phyloP scores from a whole-genome alignment of 2,113 vertebrate species.

The Coptodon rendalli region DNA sequence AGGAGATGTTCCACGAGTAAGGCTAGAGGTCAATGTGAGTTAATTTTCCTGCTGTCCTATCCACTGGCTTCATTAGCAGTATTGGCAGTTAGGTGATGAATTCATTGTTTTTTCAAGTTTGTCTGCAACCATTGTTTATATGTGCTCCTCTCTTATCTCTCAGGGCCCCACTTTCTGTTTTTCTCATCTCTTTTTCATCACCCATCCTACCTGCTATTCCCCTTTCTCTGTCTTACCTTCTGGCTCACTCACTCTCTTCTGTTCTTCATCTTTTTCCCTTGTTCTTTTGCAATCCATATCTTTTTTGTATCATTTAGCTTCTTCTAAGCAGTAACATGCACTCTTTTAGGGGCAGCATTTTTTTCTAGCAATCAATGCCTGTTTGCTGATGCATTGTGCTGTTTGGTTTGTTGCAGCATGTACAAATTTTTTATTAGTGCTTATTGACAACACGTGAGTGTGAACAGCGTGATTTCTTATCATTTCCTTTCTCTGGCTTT shows the following conservation, averaged over 20 bases:
- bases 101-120: conserved; percentile 64
- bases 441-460: background rate
- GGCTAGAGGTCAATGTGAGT: conserved; percentile 54
- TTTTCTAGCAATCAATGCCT: background rate
- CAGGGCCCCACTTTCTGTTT: background rate
- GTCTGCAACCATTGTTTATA: conserved; percentile 56
- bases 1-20: background rate
- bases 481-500: background rate
- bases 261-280: background rate
- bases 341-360: conserved; percentile 1
- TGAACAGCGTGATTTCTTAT: background rate
- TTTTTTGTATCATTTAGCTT: background rate
- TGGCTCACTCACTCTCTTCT: background rate
- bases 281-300: background rate
- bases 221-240: background rate
- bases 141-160: conserved; percentile 34
- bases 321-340: background rate
- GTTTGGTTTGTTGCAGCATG: background rate
- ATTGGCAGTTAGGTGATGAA: conserved; percentile 70
- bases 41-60: conserved; percentile 65
- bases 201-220: background rate
- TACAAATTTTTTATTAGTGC: background rate
- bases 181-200: conserved; percentile 18
- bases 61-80: conserved; percentile 70
- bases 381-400: background rate